phyloP scores from a whole-genome alignment of 2,113 vertebrate species.

The Terrapene triunguis region DNA sequence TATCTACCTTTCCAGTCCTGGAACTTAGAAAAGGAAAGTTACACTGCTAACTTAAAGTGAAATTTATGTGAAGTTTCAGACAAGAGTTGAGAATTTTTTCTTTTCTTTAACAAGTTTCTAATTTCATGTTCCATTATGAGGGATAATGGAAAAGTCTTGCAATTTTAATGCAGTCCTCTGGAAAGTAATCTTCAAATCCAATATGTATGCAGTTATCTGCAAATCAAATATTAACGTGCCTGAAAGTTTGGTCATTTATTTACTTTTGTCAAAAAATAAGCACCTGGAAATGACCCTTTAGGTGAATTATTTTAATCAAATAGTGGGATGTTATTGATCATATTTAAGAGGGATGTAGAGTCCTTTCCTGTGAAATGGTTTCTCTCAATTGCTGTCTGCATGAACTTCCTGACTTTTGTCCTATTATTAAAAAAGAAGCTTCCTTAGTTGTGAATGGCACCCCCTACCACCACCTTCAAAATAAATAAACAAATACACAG shows the following conservation, averaged over 20 bases:
- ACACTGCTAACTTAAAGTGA: conserved; percentile 6
- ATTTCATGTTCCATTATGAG: conserved; percentile 79
- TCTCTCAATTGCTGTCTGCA: neutral
- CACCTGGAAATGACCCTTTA: conserved; percentile 43
- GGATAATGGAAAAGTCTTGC: conserved; percentile 75
- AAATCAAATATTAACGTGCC: conserved; percentile 81
- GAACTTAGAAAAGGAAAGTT: neutral
- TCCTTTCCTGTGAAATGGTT: conserved; percentile 11
- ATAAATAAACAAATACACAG: neutral
- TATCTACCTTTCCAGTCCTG: neutral
- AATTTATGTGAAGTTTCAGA: conserved; percentile 8
- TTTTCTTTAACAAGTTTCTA: conserved; percentile 66
- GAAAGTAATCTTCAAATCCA: conserved; percentile 78
- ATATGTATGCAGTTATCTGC: conserved; percentile 81
- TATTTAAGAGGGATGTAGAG: conserved; percentile 13
- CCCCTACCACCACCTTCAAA: neutral
- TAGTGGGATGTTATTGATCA: conserved; percentile 7
- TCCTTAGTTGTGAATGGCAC: neutral
- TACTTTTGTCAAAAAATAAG: conserved; percentile 70
- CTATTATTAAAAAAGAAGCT: neutral
- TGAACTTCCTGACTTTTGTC: neutral
- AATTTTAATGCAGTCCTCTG: conserved; percentile 81
- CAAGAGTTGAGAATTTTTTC: conserved; percentile 39
- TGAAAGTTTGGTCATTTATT: conserved; percentile 74
- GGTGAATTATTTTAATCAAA: conserved; percentile 76